A percentile compares a stretch with the other conserved stretches of the same genome.
phyloP scores from a whole-genome alignment of 2,797 vertebrate genomes.

The Pangasius sanitwongsei region DNA sequence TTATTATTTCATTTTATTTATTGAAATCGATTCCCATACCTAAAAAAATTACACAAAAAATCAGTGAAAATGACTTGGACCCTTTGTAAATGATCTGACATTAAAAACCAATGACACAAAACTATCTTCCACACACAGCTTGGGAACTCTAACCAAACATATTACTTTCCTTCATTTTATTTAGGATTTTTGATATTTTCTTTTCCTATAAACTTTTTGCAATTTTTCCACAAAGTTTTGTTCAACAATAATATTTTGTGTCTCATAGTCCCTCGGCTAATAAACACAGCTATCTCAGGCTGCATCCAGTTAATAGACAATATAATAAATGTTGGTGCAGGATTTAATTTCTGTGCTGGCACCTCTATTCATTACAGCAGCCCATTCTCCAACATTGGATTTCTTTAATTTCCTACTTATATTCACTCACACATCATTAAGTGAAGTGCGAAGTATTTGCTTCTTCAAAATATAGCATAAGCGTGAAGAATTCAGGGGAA shows the following conservation, averaged over 20 bases:
- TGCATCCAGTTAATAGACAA: not conserved
- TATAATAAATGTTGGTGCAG: slow-evolving; percentile 37
- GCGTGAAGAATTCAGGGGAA: not conserved
- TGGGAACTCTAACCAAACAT: not conserved
- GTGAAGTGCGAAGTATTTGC: not conserved
- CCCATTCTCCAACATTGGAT: not conserved
- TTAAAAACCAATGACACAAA: not conserved
- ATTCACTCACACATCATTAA: slow-evolving; percentile 20
- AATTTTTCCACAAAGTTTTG: not conserved
- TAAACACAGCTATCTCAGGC: slow-evolving; percentile 7
- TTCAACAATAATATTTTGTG: slow-evolving; percentile 5
- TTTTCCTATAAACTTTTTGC: not conserved
- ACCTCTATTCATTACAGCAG: slow-evolving; percentile 24
- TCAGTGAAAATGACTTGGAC: not conserved
- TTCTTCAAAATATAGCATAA: slow-evolving; percentile 1
- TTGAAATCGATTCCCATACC: not conserved
- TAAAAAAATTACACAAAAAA: not conserved
- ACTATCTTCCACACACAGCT: not conserved
- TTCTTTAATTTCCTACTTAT: slow-evolving; percentile 35
- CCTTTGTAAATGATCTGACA: not conserved
- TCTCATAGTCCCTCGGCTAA: not conserved
- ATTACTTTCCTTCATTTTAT: not conserved
- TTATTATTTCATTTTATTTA: not conserved
- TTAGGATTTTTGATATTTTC: not conserved
- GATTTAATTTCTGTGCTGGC: slow-evolving; percentile 26